Base-by-base conservation (phyloP, 2,113 vertebrate species). In the Cricetomys ansorgei region DNA sequence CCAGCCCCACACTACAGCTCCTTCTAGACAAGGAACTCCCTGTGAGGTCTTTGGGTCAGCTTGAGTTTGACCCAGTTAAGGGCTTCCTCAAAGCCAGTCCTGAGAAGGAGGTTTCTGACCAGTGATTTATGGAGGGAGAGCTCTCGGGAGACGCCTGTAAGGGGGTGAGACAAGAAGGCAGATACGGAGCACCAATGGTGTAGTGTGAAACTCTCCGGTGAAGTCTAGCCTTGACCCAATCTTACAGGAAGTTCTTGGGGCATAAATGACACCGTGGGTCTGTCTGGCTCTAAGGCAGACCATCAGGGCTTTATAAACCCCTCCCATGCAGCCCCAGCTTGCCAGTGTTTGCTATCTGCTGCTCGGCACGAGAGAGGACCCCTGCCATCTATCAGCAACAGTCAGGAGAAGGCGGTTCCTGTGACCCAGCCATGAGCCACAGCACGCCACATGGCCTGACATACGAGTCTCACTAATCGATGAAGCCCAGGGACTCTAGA, bases 71-170 rank as follows among this genome's bases (percentile, higher is more conserved):
- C 67, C 65, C 55, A 4, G 55, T 94, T 55, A 92, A 90, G 81
- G 16, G 23, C 92, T 73, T 94, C 37, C 85, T 90, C 79, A 88
- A 90, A 83, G 43, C 57, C 72, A 73, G 67, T 57, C 70, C 48
- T 53, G 25, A 89, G 67, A 48, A 59, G 55, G 59, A 40, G 17
- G 76, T 89, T 89, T 89, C 27, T 73, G 34, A 64, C 59, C 29
- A 76, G 40, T 65, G 81, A 91, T 86, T 94, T 92, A 89, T 12
- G 12, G 59, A 94, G 62, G 43, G 37, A 11, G 10, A 55, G 27
- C 16, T 75, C 65, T 84, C 57, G 12, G 65, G 64, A 94, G 86
- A 96, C 72, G 72, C 34, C 37, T n/a, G 5, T 50, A 80, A 91
- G 19, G 50, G 12, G 89, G 70, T 15, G 40, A 80, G 76, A 95